These are phyloP conservation scores for Mormyrus lacerda DNA, from an alignment of 2,113 vertebrate genomes.

Conservation along the genomic window DNA sequence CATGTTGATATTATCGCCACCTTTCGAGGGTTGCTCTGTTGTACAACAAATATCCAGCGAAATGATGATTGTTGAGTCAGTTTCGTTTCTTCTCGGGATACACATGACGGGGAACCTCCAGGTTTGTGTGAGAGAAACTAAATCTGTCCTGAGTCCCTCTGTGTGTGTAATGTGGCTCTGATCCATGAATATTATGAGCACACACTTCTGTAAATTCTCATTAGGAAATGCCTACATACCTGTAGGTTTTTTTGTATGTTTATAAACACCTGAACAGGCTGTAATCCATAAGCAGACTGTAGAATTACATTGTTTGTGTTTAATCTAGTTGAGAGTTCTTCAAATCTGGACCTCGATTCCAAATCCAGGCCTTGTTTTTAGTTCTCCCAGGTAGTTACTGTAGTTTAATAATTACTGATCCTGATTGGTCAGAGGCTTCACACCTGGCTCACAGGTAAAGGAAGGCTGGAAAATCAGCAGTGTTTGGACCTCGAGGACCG, in stretches of 20 bases:
- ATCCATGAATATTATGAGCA: not conserved
- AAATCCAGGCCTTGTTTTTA: too few species aligned
- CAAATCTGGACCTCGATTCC: too few species aligned
- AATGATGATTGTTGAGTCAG: slow-evolving; percentile 13
- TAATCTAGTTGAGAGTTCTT: too few species aligned
- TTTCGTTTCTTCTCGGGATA: not conserved
- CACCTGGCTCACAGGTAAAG: too few species aligned
- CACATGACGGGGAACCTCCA: not conserved
- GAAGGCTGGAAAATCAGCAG: too few species aligned
- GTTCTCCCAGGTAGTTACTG: too few species aligned
- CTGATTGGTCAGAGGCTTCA: too few species aligned
- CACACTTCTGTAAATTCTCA: not conserved
- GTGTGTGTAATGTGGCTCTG: not conserved
- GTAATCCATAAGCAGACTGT: not conserved
- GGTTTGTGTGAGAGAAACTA: not conserved
- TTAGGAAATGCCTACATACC: not conserved
- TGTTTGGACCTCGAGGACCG: too few species aligned
- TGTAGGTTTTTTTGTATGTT: not conserved
- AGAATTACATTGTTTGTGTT: not conserved
- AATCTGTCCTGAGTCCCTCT: not conserved
- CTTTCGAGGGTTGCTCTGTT: slow-evolving; percentile 27
- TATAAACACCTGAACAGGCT: not conserved
- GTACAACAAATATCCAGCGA: slow-evolving; percentile 41
- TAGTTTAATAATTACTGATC: too few species aligned
- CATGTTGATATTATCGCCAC: slow-evolving; percentile 40